These are phyloP conservation scores for Pithys albifrons DNA, from an alignment of 2,113 vertebrate genomes.

Conservation along the genomic window DNA sequence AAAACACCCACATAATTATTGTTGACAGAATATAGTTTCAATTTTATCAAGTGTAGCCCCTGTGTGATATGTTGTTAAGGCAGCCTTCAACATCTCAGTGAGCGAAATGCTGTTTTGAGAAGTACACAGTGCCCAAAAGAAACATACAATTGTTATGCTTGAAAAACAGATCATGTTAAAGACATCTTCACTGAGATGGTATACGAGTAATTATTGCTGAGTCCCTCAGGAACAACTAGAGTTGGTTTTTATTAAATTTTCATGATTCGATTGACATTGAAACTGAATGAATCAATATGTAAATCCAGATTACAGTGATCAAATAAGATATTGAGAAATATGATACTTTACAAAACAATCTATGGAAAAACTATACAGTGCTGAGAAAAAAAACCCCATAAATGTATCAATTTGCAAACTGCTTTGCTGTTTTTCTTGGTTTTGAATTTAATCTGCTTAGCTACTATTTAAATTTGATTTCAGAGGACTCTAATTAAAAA, in stretches of 20 bases:
- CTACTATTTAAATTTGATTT: slow-evolving; percentile 1
- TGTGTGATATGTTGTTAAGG: slow-evolving; percentile 14
- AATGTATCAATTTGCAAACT: background rate
- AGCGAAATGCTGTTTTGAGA: background rate
- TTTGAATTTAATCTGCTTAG: background rate
- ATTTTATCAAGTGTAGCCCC: slow-evolving; percentile 39
- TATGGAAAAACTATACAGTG: background rate
- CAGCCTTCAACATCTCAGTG: slow-evolving; percentile 19
- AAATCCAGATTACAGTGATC: slow-evolving; percentile 22
- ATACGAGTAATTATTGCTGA: background rate
- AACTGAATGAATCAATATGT: slow-evolving; percentile 16
- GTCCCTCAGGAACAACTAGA: slow-evolving; percentile 45
- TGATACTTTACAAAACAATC: background rate
- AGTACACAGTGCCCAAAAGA: slow-evolving; percentile 2
- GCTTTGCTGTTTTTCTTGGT: background rate
- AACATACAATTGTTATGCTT: background rate
- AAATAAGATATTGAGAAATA: background rate
- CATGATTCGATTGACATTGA: slow-evolving; percentile 23
- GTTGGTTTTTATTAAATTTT: slow-evolving; percentile 40
- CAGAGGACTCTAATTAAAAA: background rate
- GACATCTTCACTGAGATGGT: background rate
- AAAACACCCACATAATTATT: slow-evolving; percentile 53
- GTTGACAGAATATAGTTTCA: slow-evolving; percentile 54
- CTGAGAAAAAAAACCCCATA: background rate
- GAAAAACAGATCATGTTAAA: slow-evolving; percentile 13